Conservation (phyloP, 1,140 invertebrate species). For the Drosophila nannoptera region DNA sequence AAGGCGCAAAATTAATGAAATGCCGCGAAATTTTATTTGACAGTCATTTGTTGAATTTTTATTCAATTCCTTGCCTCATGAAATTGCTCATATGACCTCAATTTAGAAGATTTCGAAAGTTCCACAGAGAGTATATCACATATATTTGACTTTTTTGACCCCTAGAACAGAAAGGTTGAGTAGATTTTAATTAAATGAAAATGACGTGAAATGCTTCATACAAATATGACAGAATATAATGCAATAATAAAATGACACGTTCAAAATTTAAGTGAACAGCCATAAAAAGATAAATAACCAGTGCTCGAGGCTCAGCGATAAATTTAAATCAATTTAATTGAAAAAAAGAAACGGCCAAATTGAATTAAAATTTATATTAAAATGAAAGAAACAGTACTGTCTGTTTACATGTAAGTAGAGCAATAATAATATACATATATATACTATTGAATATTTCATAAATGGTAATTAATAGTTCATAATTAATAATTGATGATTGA, state of each 20-base stretch:
- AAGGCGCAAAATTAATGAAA: not conserved
- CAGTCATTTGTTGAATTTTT: not conserved
- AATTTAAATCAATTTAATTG: conserved; percentile 49
- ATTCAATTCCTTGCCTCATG: conserved; percentile 2
- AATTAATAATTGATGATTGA: not conserved
- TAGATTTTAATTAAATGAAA: conserved; percentile 53
- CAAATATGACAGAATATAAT: conserved; percentile 42
- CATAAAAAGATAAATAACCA: conserved; percentile 9
- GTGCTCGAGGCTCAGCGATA: conserved; percentile 9
- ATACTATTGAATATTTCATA: conserved; percentile 38
- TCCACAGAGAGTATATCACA: too few relatives aligned
- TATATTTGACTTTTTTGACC: too few relatives aligned
- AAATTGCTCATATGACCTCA: conserved; percentile 2
- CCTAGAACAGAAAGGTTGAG: not conserved
- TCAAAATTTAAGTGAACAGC: conserved; percentile 30
- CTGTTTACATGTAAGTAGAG: conserved; percentile 68
- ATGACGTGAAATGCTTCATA: conserved; percentile 38
- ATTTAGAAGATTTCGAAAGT: too few relatives aligned
- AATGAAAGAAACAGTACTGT: conserved; percentile 44
- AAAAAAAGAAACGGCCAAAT: conserved; percentile 58
- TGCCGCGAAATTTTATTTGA: not conserved
- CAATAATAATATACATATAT: conserved; percentile 29
- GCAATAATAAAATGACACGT: conserved; percentile 3
- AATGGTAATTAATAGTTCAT: conserved; percentile 13
- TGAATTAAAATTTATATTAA: conserved; percentile 45